These are phyloP conservation scores for Tenthredo amoena DNA, from an alignment of 2,888 invertebrate species.

Conservation along the genomic window DNA sequence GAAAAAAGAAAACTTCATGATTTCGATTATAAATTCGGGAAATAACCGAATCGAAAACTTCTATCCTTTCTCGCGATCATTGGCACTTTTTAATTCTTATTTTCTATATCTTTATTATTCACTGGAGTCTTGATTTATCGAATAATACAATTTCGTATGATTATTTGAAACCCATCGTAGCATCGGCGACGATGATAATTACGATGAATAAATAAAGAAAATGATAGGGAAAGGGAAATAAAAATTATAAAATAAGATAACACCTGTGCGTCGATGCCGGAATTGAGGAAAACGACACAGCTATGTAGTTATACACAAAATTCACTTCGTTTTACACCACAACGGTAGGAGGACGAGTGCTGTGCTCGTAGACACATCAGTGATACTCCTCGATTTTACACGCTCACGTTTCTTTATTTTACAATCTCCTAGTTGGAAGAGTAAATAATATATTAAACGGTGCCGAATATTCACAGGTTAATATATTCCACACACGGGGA, in stretches of 20 bases:
- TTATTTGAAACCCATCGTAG: background rate
- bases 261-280: slow-evolving; percentile 3
- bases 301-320: background rate
- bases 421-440: background rate
- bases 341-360: background rate
- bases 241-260: background rate
- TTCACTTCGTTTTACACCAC: background rate
- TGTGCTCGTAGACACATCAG: background rate
- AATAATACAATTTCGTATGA: too few relatives aligned
- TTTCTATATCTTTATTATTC: background rate
- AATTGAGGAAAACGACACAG: background rate
- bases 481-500: slow-evolving; percentile 28
- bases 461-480: background rate
- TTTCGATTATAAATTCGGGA: too few relatives aligned
- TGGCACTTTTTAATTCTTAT: background rate
- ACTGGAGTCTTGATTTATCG: background rate
- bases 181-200: background rate
- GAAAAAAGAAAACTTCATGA: too few relatives aligned
- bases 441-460: background rate
- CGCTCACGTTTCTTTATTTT: background rate
- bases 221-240: too few relatives aligned
- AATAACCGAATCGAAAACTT: background rate
- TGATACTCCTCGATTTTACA: background rate
- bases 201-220: background rate
- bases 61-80: background rate